Base-by-base conservation (phyloP, 2,113 vertebrate genomes). In the Xiphias gladius region DNA sequence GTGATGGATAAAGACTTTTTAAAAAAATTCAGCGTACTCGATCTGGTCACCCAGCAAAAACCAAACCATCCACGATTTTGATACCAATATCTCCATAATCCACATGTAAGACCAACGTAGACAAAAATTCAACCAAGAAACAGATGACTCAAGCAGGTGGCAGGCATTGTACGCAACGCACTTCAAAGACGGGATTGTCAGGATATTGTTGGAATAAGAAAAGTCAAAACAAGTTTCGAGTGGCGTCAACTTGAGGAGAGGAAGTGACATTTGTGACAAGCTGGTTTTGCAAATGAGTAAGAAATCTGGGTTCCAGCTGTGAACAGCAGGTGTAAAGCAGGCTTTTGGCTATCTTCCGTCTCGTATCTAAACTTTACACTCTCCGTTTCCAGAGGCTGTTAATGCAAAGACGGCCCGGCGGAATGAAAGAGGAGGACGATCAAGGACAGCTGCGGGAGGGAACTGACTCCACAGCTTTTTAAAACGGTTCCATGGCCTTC, bases 241-340 rank as follows among this genome's bases (percentile, higher is more conserved):
- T 28, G 72, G 32, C 28, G 77, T 86, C 69, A 46, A 46, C 14
- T 50, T 2, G 2, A 66, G 10, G 58, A 55, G 59, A 76, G 24
- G 66, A 83, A 79, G 48, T 55, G 50, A 81, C 78, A 82, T 80
- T 71, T 83, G 14, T 64, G 58, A 80, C 7, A 26, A 70, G 79
- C 57, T 63, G 64, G 52, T 68, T 59, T 63, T 28, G 41, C 37
- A 83, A n/a, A 61, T n/a, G 5, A 76, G 19, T 20, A 32, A 32
- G n/a, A 81, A 68, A 59, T 73, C 30, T 41, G 46, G 7, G 32
- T n/a, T 80, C 48, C 78, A 87, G 78, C 75, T 73, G 88, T 39
- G 64, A 83, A 54, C 78, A 84, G 57, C 70, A 59, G 70, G 48
- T 50, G 32, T 52, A 35, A 64, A 24, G 28, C 14, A 13, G 17